Conservation (phyloP, 2,888 invertebrate species). For the Resseliella maxima region DNA sequence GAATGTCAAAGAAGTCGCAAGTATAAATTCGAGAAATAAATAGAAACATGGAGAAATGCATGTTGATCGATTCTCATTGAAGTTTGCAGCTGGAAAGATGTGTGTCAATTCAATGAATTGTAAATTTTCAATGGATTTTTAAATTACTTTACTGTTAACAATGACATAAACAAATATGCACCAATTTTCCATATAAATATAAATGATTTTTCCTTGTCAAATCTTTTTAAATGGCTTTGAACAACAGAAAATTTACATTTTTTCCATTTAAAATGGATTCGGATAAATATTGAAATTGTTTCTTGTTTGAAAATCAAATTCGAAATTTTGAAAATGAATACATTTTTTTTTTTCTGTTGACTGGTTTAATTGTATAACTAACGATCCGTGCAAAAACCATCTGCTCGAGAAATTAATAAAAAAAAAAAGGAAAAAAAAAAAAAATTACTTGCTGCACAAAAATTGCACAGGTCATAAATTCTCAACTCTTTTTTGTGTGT, state of each 20-base stretch:
- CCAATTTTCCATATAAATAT: too few relatives aligned
- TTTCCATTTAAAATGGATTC: conserved; percentile 4
- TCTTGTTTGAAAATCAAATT: background rate
- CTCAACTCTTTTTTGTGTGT: conserved; percentile 48
- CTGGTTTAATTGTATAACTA: background rate
- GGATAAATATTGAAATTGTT: too few relatives aligned
- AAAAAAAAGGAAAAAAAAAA: background rate
- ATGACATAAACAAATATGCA: too few relatives aligned
- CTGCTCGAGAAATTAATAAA: conserved; percentile 28
- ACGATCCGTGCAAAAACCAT: conserved; percentile 20
- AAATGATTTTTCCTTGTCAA: background rate
- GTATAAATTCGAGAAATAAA: too few relatives aligned
- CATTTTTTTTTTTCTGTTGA: background rate
- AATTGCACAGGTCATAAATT: conserved; percentile 8
- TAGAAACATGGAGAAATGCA: background rate
- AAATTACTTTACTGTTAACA: conserved; percentile 34
- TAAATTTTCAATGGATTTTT: conserved; percentile 35
- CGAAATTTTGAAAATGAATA: background rate
- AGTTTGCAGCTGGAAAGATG: conserved; percentile 33
- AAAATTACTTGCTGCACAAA: too few relatives aligned
- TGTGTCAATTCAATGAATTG: conserved; percentile 25
- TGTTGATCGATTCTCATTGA: background rate
- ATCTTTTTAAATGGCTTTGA: background rate
- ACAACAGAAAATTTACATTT: background rate
- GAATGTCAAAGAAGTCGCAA: background rate